Evolutionary conservation across 2,888 invertebrate species (phyloP).

Genomic region (Tholera decimalis): DNA sequence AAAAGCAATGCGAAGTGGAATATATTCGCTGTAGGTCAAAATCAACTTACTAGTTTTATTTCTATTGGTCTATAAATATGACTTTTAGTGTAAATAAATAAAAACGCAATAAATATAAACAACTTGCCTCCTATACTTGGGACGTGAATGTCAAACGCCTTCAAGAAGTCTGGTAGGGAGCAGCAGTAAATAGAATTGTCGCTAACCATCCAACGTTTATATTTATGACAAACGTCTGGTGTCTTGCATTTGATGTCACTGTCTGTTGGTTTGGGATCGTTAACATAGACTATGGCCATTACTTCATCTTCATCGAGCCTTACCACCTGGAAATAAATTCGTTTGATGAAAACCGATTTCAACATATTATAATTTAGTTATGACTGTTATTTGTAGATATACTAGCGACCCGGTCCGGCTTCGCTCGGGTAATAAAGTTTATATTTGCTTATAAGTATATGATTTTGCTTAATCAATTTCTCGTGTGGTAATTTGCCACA

Average conservation of each 20-base stretch:
- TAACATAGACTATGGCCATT: conserved; percentile 61
- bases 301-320: conserved; percentile 27
- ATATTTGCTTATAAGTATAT: no score
- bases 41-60: no score
- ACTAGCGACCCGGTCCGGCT: no score
- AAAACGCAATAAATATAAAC: neutral
- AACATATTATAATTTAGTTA: neutral
- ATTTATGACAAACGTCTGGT: conserved; percentile 14
- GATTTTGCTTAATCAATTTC: no score
- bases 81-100: neutral
- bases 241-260: conserved; percentile 58
- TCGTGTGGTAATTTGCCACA: no score
- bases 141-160: conserved; percentile 36
- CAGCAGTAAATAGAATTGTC: conserved; percentile 62
- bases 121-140: conserved; percentile 50
- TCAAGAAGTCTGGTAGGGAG: conserved; percentile 49
- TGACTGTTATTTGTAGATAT: no score
- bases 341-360: neutral
- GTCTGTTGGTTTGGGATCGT: conserved; percentile 48
- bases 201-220: conserved; percentile 31
- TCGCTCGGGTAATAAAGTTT: no score
- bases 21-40: no score
- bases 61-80: no score
- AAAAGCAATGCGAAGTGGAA: no score
- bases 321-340: conserved; percentile 45